These are phyloP conservation scores for Ammodramus savannarum DNA, from an alignment of 2,113 vertebrate species.

Conservation along the genomic window DNA sequence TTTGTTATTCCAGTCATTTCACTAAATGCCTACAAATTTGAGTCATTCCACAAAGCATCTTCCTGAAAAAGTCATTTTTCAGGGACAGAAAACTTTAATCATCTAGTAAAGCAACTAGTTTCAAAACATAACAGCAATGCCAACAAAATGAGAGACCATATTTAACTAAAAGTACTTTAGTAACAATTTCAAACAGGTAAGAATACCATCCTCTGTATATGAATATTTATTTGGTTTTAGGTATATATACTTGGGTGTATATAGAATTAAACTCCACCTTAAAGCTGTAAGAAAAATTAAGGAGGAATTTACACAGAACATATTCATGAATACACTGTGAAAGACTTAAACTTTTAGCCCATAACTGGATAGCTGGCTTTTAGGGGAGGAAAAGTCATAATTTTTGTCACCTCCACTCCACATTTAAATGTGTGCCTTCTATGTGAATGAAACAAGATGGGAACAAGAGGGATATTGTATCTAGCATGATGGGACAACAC, in stretches of 20 bases:
- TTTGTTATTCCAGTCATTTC: not conserved
- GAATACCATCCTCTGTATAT: not conserved
- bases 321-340: not conserved
- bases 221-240: not conserved
- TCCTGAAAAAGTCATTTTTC: not conserved
- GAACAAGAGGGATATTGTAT: not conserved
- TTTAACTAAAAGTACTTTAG: not conserved
- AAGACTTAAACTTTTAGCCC: not conserved
- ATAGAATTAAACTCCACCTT: not conserved
- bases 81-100: not conserved
- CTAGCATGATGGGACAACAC: rapidly evolving
- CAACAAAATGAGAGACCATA: not conserved
- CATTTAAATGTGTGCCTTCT: not conserved
- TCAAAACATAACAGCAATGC: not conserved
- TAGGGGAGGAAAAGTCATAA: not conserved
- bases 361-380: not conserved
- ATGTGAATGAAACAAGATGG: not conserved
- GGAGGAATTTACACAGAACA: not conserved
- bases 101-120: not conserved
- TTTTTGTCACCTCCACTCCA: not conserved
- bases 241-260: not conserved
- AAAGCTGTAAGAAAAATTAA: not conserved
- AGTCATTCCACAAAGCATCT: not conserved
- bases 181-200: not conserved
- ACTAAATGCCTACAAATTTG: not conserved